These are phyloP conservation scores for Heterotis niloticus DNA, from an alignment of 2,113 vertebrate species.

Conservation along the genomic window DNA sequence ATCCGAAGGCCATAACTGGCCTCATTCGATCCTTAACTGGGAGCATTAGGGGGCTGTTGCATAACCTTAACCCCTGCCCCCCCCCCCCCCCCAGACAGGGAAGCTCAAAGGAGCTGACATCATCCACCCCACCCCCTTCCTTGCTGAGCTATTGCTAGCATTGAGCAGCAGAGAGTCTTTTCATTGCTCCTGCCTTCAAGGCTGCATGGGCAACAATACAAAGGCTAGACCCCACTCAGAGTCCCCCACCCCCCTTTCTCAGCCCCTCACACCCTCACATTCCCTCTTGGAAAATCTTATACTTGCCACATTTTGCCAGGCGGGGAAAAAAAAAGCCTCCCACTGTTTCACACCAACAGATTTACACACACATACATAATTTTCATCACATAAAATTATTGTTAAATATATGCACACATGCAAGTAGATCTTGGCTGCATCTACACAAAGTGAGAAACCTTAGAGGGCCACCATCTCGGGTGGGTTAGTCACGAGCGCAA, in stretches of 20 bases:
- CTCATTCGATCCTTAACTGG: slow-evolving; percentile 53
- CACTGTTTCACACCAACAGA: background rate
- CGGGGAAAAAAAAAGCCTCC: background rate
- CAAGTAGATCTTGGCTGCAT: background rate
- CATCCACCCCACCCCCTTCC: slow-evolving; percentile 37
- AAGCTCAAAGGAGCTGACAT: slow-evolving; percentile 49
- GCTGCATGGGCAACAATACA: slow-evolving; percentile 44
- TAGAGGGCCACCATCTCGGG: slow-evolving; percentile 10
- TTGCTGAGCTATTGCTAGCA: slow-evolving; percentile 51
- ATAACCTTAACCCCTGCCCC: slow-evolving; percentile 74
- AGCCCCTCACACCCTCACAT: slow-evolving; percentile 15
- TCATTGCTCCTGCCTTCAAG: slow-evolving; percentile 56
- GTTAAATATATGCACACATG: background rate
- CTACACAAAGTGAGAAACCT: background rate
- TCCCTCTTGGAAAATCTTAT: background rate
- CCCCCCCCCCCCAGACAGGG: slow-evolving; percentile 39
- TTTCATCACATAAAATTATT: background rate
- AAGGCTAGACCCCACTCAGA: slow-evolving; percentile 14
- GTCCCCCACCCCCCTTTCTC: slow-evolving; percentile 6
- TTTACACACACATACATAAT: background rate
- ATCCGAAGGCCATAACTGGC: slow-evolving; percentile 42
- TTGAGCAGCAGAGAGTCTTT: slow-evolving; percentile 47
- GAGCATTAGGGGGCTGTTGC: slow-evolving; percentile 65
- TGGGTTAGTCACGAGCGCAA: slow-evolving; percentile 3
- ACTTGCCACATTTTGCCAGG: too few species aligned